phyloP scores from a whole-genome alignment of 64 coral and sea anemone species.

The Actinia equina region DNA sequence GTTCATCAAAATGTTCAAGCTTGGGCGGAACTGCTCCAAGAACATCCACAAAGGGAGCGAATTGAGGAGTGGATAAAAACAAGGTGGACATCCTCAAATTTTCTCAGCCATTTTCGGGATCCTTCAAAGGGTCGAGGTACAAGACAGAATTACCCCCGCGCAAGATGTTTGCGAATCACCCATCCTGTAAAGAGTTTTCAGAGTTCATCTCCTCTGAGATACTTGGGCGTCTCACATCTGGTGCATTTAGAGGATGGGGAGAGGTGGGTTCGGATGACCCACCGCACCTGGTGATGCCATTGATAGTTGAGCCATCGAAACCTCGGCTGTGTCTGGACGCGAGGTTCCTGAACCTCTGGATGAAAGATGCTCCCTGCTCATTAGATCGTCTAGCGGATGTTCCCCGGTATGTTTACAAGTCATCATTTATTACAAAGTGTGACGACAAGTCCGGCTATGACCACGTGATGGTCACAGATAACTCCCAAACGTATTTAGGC shows the following conservation, averaged over 20 bases:
- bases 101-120: neutral
- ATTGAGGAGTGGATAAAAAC: constrained; percentile 7
- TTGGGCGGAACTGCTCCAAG: neutral
- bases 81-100: constrained; percentile 22
- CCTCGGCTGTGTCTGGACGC: constrained; percentile 30
- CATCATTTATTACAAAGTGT: neutral
- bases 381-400: constrained; percentile 27
- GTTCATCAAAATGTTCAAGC: neutral
- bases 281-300: neutral
- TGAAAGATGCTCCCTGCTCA: constrained; percentile 23
- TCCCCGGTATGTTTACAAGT: constrained; percentile 11
- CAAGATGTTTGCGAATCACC: constrained; percentile 1
- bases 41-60: neutral
- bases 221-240: neutral
- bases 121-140: neutral
- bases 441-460: constrained; percentile 21
- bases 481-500: neutral
- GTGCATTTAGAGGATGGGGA: neutral
- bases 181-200: constrained; percentile 11
- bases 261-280: neutral
- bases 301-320: constrained; percentile 13
- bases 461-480: neutral
- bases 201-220: neutral
- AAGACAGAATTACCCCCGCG: neutral
- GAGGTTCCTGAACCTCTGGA: constrained; percentile 32